Base-by-base conservation (phyloP, 2,888 invertebrate genomes). In the Ditula angustiorana region DNA sequence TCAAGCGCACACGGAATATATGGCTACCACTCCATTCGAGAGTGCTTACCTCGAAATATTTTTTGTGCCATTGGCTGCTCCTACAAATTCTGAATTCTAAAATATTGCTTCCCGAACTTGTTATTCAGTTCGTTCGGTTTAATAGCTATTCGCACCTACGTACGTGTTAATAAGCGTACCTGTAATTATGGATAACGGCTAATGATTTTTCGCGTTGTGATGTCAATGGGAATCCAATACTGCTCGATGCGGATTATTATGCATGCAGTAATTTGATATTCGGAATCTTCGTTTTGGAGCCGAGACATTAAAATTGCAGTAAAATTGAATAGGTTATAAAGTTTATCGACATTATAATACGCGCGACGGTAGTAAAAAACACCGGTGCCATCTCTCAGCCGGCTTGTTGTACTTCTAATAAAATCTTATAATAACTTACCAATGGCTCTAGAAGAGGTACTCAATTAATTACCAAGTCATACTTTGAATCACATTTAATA, bases 301-400 rank as follows among this genome's bases (percentile, higher is more conserved):
- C 52, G 52, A 41, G 46, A 49, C 72, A 67, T 74, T 77, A 77
- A 80, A 77, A 76, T 74, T 69, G 68, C 73, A 70, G 79, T 83
- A 79, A 82, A 81, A 72, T 73, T 69, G 56, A 69, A 75, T 70
- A 71, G 69, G 69, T 67, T 72, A 74, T 84, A 82, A 85, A 86
- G 46, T 83, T 85, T 85, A 84, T 81, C 71, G 81, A 74, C 75
- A 59, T 46, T 67, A 60, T 53, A 69, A 68, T 64, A 10, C 53
- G 61, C 44, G 53, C 55, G 53, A 52, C 62, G 69, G 59, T 63
- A 62, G 49, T 69, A 66, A 69, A 71, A 35, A 23, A 19, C 21
- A n/a, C 21, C 28, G 21, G 23, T 35, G 23, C 52, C 33, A 52
- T 52, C 23, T 52, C 23, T 21, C 21, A 23, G 23, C 23, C n/a